Evolutionary conservation across 2,797 vertebrate species (phyloP).

Genomic region (Molossus molossus): DNA sequence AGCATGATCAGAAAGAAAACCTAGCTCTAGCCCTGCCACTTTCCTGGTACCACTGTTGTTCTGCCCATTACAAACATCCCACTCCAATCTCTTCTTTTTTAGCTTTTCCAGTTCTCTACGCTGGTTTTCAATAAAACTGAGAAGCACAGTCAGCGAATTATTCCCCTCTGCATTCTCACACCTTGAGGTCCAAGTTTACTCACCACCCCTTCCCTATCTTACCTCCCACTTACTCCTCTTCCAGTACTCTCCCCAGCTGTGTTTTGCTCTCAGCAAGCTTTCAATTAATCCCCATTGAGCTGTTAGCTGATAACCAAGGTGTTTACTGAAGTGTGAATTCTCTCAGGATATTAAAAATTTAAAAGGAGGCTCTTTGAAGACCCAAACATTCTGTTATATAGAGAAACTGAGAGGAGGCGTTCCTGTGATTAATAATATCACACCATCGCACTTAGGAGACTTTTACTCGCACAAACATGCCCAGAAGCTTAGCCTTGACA

Average conservation of each 20-base stretch:
- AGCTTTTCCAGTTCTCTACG: background rate
- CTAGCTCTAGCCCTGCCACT: background rate
- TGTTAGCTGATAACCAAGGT: constrained; percentile 58
- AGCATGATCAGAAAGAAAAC: background rate
- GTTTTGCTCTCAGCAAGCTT: constrained; percentile 58
- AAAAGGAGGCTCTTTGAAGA: constrained; percentile 26
- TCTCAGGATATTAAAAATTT: constrained; percentile 51
- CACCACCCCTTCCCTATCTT: background rate
- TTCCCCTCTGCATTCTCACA: background rate
- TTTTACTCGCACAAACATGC: background rate
- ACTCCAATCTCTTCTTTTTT: background rate
- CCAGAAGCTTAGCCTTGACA: background rate
- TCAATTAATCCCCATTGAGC: constrained; percentile 69
- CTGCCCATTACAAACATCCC: accelerated
- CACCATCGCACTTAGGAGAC: background rate
- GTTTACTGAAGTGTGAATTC: constrained; percentile 57
- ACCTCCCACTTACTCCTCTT: background rate
- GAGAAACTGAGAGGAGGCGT: background rate
- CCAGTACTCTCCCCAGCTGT: background rate
- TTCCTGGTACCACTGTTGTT: background rate
- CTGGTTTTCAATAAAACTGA: background rate
- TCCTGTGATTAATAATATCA: background rate
- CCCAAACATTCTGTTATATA: background rate
- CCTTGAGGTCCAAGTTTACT: background rate
- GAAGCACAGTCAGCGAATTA: background rate